These are phyloP conservation scores for Todus mexicanus DNA, from an alignment of 2,797 vertebrate genomes.

Conservation along the genomic window DNA sequence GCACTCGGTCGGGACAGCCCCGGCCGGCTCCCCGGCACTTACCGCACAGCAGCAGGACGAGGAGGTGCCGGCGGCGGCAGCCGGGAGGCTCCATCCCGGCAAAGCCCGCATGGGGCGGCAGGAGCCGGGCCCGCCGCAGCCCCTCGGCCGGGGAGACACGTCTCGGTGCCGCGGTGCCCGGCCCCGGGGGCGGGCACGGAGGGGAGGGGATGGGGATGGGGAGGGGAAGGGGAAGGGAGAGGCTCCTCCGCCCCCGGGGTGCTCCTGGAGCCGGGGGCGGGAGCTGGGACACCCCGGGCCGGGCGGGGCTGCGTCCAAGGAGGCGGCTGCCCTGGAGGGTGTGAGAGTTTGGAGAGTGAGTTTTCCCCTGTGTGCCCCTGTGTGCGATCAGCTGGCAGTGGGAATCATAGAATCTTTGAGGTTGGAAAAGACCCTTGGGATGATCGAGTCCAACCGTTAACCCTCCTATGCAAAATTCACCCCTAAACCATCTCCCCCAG, in stretches of 20 bases:
- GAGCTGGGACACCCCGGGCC: not conserved
- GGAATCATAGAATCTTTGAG: no score
- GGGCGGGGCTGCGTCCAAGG: no score
- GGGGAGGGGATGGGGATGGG: not conserved
- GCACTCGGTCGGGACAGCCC: no score
- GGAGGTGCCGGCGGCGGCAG: not conserved
- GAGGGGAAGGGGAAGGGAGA: not conserved
- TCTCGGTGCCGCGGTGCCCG: not conserved
- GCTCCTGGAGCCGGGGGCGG: not conserved
- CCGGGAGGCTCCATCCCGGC: not conserved
- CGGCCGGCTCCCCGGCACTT: not conserved
- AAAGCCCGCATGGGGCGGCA: not conserved
- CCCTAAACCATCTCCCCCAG: no score
- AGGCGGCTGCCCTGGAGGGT: not conserved
- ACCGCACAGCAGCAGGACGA: constrained; percentile 41
- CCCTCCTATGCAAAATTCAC: no score
- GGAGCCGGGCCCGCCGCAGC: not conserved
- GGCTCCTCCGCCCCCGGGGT: not conserved
- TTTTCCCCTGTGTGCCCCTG: no score
- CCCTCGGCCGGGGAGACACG: not conserved
- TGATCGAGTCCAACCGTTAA: no score
- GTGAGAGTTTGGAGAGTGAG: no score
- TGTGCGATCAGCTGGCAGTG: no score
- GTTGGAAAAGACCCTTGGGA: no score
- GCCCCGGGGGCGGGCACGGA: not conserved